These are phyloP conservation scores for Bedellia somnulentella DNA, from an alignment of 2,888 invertebrate genomes.

Conservation along the genomic window DNA sequence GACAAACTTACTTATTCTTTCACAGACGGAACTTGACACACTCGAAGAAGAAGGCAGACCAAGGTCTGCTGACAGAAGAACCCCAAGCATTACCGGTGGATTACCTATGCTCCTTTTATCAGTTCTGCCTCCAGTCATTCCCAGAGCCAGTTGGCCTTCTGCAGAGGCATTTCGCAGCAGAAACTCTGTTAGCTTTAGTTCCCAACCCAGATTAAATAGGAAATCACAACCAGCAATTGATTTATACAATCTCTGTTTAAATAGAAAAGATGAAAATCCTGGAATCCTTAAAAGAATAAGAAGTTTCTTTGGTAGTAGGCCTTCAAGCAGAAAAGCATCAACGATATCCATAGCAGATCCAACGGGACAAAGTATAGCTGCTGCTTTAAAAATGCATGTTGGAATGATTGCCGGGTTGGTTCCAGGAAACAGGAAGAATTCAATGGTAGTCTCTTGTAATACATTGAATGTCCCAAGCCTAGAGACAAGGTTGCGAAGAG, in stretches of 20 bases:
- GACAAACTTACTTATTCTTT: too few species aligned
- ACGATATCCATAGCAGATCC: conserved; percentile 63
- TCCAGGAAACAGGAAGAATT: conserved; percentile 64
- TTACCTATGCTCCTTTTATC: conserved; percentile 71
- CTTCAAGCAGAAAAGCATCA: conserved; percentile 69
- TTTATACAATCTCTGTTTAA: conserved; percentile 59
- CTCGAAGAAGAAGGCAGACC: conserved; percentile 39
- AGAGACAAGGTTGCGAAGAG: conserved; percentile 39
- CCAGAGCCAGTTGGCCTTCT: conserved; percentile 77
- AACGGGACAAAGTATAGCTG: conserved; percentile 64
- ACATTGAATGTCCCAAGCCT: conserved; percentile 56
- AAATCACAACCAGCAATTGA: conserved; percentile 62
- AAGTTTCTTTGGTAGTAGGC: conserved; percentile 66
- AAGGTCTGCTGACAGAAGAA: conserved; percentile 27
- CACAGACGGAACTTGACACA: conserved; percentile 43
- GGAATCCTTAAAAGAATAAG: conserved; percentile 56
- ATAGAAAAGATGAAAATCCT: conserved; percentile 58
- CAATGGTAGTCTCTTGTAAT: conserved; percentile 63
- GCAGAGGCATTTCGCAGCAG: conserved; percentile 65
- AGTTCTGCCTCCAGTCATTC: conserved; percentile 74
- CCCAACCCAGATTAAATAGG: conserved; percentile 64
- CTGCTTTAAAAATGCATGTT: conserved; percentile 72
- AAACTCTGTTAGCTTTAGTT: conserved; percentile 67
- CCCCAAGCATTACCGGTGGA: conserved; percentile 70
- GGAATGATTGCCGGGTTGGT: conserved; percentile 72